phyloP scores from a whole-genome alignment of 1,140 invertebrate species.

The Anoplophora glabripennis region DNA sequence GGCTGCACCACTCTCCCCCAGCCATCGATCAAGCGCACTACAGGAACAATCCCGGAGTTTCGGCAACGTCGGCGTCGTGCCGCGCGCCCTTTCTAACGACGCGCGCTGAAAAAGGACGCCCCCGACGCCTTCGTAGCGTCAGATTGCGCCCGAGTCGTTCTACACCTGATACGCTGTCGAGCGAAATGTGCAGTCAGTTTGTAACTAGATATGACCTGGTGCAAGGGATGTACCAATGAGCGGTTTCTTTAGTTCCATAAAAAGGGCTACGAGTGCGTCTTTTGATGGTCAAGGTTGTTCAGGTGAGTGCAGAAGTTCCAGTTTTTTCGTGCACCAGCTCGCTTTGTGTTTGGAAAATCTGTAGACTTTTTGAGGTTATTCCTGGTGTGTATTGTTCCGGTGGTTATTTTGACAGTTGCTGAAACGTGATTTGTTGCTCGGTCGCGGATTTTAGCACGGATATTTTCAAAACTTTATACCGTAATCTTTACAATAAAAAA shows the following conservation, averaged over 20 bases:
- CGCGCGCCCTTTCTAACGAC: neutral
- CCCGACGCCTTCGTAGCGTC: neutral
- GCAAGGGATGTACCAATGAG: slow-evolving; percentile 40
- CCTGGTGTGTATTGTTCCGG: no score
- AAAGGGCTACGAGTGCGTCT: slow-evolving; percentile 36
- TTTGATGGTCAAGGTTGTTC: slow-evolving; percentile 25
- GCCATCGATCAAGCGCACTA: neutral
- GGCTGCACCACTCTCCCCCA: neutral
- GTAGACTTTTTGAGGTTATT: no score
- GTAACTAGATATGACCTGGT: slow-evolving; percentile 21
- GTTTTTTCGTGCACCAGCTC: no score
- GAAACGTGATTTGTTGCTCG: no score
- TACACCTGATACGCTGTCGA: slow-evolving; percentile 29
- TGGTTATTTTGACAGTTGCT: no score
- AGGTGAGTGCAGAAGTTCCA: slow-evolving; percentile 18
- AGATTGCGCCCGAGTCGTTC: neutral
- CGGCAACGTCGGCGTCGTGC: neutral
- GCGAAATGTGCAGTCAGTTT: slow-evolving; percentile 24
- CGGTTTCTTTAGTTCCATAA: slow-evolving; percentile 43
- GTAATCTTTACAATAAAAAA: no score
- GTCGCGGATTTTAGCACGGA: no score
- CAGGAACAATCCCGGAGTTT: neutral
- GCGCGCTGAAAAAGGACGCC: neutral
- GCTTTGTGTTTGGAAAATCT: no score
- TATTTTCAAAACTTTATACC: no score